phyloP scores from a whole-genome alignment of 2,888 invertebrate genomes.

The Drosophila falleni region DNA sequence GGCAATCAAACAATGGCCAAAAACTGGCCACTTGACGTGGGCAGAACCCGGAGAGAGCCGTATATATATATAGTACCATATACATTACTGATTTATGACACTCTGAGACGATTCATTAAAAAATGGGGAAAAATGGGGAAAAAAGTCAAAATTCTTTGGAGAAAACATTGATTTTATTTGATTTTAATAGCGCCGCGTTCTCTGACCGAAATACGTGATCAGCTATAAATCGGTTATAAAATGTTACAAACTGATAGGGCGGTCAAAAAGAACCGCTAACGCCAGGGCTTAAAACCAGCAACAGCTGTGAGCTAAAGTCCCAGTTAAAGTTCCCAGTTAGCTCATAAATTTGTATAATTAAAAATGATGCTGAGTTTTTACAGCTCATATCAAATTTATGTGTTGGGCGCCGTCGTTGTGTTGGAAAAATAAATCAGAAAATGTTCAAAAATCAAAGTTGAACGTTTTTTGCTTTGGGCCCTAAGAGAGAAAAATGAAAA shows the following conservation, averaged over 20 bases:
- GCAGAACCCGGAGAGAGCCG: slow-evolving; percentile 33
- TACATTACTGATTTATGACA: slow-evolving; percentile 75
- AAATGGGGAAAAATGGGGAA: not conserved
- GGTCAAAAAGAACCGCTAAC: slow-evolving; percentile 79
- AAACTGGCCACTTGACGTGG: slow-evolving; percentile 46
- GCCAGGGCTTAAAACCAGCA: slow-evolving; percentile 55
- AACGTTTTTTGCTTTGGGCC: slow-evolving; percentile 57
- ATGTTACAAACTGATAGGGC: slow-evolving; percentile 51
- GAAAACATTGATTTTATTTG: slow-evolving; percentile 74
- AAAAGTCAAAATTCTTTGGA: slow-evolving; percentile 16
- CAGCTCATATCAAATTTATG: slow-evolving; percentile 72
- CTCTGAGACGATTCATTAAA: slow-evolving; percentile 65
- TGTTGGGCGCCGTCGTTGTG: slow-evolving; percentile 18
- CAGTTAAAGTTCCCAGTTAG: slow-evolving; percentile 31
- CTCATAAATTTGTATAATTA: slow-evolving; percentile 77
- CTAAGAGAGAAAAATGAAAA: not conserved
- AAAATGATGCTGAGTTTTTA: slow-evolving; percentile 78
- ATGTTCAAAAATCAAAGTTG: slow-evolving; percentile 46
- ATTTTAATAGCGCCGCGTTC: slow-evolving; percentile 73
- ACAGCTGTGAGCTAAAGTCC: slow-evolving; percentile 7
- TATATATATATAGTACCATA: slow-evolving; percentile 37
- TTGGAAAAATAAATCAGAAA: slow-evolving; percentile 69
- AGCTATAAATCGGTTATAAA: slow-evolving; percentile 65
- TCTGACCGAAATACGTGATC: slow-evolving; percentile 44
- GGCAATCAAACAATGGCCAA: slow-evolving; percentile 47